Conservation (phyloP, 2,113 vertebrate species). For the Eulemur macaco region DNA sequence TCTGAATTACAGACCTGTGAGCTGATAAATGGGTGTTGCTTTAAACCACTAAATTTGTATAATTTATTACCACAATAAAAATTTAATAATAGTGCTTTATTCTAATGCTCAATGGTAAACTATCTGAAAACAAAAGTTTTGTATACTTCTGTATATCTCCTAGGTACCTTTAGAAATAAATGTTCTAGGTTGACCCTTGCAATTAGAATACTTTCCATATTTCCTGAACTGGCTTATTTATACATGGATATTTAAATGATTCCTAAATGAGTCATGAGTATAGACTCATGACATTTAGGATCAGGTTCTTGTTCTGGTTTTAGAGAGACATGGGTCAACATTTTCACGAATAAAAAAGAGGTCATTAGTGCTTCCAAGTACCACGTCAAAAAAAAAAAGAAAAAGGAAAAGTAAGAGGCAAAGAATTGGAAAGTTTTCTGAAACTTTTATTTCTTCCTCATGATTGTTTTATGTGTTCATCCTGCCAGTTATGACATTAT, state of each 20-base stretch:
- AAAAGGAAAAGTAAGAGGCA: not conserved
- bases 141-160: not conserved
- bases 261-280: not conserved
- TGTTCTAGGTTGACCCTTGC: not conserved
- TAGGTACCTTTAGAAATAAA: conserved; percentile 33
- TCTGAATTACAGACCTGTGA: not conserved
- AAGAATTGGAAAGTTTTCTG: conserved; percentile 10
- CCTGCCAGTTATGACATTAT: conserved; percentile 24
- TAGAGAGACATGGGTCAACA: not conserved
- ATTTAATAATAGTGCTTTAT: not conserved
- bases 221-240: conserved; percentile 37
- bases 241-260: not conserved
- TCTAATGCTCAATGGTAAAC: not conserved
- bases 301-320: not conserved
- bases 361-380: not conserved
- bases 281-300: conserved; percentile 2
- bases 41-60: not conserved
- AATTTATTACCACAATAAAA: not conserved
- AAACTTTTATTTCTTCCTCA: conserved; percentile 23
- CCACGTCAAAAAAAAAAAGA: not conserved
- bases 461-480: conserved; percentile 15
- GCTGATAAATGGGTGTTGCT: not conserved
- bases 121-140: conserved; percentile 37
- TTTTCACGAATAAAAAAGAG: conserved; percentile 32
- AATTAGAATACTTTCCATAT: not conserved